A percentile compares a stretch with the other conserved stretches of the same genome.
Evolutionary conservation across 2,113 vertebrate genomes (phyloP).

Genomic region (Catharus fuscescens): DNA sequence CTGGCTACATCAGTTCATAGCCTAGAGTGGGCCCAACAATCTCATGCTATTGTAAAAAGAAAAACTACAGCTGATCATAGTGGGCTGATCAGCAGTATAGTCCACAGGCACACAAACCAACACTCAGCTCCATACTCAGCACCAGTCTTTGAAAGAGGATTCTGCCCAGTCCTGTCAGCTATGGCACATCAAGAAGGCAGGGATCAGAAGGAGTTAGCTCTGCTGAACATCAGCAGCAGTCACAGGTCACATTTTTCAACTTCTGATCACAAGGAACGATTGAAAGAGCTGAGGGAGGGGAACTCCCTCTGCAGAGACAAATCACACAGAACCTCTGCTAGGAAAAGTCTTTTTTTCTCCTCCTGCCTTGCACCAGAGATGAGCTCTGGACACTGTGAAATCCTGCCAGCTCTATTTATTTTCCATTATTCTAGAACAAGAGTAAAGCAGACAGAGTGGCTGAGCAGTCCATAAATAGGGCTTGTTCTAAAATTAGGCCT

Average conservation of each 20-base stretch:
- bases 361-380: background rate
- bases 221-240: background rate
- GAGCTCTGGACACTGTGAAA: background rate
- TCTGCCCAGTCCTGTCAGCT: background rate
- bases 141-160: background rate
- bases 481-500: slow-evolving; percentile 61
- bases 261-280: background rate
- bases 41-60: background rate
- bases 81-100: background rate
- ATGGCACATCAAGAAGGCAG: fast-evolving
- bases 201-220: background rate
- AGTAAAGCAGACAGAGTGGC: slow-evolving; percentile 1
- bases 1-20: background rate
- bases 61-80: background rate
- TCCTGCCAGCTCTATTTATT: background rate
- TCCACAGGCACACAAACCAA: background rate
- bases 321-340: background rate
- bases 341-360: background rate
- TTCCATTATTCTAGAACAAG: slow-evolving; percentile 22
- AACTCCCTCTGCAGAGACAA: background rate
- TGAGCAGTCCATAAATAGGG: slow-evolving; percentile 43
- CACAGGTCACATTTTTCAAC: background rate
- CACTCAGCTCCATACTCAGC: background rate
- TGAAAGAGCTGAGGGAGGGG: background rate
- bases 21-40: background rate